These are phyloP conservation scores for Notamacropus eugenii DNA, from an alignment of 2,797 vertebrate genomes.

Conservation along the genomic window DNA sequence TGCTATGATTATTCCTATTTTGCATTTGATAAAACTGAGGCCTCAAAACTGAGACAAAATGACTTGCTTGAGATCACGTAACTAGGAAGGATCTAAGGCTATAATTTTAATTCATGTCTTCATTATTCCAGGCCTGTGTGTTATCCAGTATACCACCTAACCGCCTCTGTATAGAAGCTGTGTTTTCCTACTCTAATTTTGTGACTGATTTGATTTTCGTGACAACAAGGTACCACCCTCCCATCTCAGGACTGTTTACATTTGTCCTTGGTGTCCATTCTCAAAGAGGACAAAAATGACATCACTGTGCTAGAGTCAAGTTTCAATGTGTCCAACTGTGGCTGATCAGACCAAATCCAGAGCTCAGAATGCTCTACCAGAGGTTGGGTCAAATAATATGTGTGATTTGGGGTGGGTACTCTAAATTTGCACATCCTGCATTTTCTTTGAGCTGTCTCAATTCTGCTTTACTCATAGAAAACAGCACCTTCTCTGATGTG, in stretches of 20 bases:
- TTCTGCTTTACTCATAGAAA: too few relatives aligned
- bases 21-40: background rate
- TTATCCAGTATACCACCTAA: background rate
- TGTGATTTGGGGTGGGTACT: too few relatives aligned
- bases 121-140: background rate
- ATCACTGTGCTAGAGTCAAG: too few relatives aligned
- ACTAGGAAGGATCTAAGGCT: background rate
- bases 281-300: too few relatives aligned
- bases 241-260: background rate
- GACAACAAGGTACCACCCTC: background rate
- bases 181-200: background rate
- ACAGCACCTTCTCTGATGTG: too few relatives aligned
- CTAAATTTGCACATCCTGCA: too few relatives aligned
- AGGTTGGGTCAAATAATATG: too few relatives aligned
- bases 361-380: too few relatives aligned
- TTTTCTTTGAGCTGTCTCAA: too few relatives aligned
- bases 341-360: too few relatives aligned
- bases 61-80: background rate
- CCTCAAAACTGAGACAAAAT: background rate
- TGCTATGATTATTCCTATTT: background rate
- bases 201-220: background rate
- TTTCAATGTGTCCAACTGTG: too few relatives aligned
- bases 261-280: background rate
- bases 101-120: background rate
- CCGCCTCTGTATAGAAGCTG: background rate